Evolutionary conservation across 1,140 invertebrate species (phyloP), one percentile per base, ranked within the genome.

Genomic region (Drosophila ambigua): DNA sequence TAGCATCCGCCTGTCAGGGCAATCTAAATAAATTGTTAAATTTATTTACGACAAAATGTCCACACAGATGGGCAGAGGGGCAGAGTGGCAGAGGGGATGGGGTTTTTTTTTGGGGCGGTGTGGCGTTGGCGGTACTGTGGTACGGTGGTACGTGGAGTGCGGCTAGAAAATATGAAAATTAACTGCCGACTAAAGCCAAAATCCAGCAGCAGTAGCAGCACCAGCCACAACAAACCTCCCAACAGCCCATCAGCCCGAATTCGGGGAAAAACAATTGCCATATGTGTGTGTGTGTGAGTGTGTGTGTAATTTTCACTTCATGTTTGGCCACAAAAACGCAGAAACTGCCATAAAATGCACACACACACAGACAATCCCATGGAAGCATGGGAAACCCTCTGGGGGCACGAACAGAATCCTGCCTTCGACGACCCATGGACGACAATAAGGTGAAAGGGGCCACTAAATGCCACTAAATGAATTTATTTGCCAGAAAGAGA

Each of bases 11-110:
- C 83, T 88, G 83, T 88, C 83, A 88, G 83, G 83, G 83, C 83
- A 88, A 88, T 88, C 83, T 88, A 88, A 88, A 88, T 88, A 88
- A 88, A 88, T 88, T 88, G 83, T 89, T 88, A 88, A 83, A 89
- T 88, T 88, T 88, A 88, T 88, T 88, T 88, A 88, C 84, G 84
- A 88, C 79, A 79, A 79, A 83, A 77, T 88, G 84, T 88, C 64
- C 79, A 71, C 51, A 67, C 45, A 31, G 50, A 31, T 20, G 20
- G 20, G 20, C 20, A 20, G 20, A 20, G 20, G 1, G 20, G 20
- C 20, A 20, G 35, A 20, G 26, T 35, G 5, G n/a, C 46, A n/a
- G 26, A 15, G 26, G 39, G 50, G 8, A 55, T 20, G 28, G 15
- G 44, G 49, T 28, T 4, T 13, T 31, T 8, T 9, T n/a, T 16